Evolutionary conservation across 2,113 vertebrate genomes (phyloP).

Genomic region (Girardinichthys multiradiatus): DNA sequence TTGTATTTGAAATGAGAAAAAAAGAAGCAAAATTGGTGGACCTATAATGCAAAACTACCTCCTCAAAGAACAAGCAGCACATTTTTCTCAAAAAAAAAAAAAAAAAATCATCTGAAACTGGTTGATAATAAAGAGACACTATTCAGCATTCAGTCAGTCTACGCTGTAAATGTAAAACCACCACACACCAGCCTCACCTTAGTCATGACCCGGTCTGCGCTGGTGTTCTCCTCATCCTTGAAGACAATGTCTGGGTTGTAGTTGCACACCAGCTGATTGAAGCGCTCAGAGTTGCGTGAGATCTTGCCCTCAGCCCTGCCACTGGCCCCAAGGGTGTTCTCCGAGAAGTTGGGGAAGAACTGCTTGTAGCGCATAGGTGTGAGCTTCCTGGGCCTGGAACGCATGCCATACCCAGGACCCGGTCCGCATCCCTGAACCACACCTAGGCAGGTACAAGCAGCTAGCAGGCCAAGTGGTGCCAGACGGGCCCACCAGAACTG

Average conservation of each 20-base stretch:
- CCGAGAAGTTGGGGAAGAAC: constrained; percentile 93
- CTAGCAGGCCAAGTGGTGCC: constrained; percentile 79
- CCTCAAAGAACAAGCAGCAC: too few species aligned
- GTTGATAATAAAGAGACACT: neutral
- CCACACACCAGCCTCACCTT: constrained; percentile 83
- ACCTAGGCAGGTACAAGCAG: constrained; percentile 80
- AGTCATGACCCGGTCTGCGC: constrained; percentile 96
- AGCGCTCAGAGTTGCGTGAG: constrained; percentile 90
- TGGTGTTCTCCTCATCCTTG: constrained; percentile 98
- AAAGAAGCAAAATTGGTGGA: too few species aligned
- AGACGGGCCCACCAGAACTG: constrained; percentile 75
- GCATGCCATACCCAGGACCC: constrained; percentile 86
- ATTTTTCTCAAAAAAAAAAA: too few species aligned
- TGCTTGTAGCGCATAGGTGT: constrained; percentile 92
- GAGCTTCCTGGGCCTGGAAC: constrained; percentile 87
- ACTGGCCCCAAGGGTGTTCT: constrained; percentile 97
- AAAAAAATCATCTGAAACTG: too few species aligned
- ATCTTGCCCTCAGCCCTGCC: constrained; percentile 96
- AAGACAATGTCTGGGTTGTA: constrained; percentile 99
- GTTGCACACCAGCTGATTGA: constrained; percentile 96
- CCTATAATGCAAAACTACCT: too few species aligned
- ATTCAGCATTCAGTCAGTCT: neutral
- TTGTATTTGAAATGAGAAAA: too few species aligned
- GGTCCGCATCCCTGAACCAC: constrained; percentile 89
- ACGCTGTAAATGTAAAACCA: neutral